Evolutionary conservation across 2,113 vertebrate species (phyloP).

Genomic region (Protomyctophum bolini): DNA sequence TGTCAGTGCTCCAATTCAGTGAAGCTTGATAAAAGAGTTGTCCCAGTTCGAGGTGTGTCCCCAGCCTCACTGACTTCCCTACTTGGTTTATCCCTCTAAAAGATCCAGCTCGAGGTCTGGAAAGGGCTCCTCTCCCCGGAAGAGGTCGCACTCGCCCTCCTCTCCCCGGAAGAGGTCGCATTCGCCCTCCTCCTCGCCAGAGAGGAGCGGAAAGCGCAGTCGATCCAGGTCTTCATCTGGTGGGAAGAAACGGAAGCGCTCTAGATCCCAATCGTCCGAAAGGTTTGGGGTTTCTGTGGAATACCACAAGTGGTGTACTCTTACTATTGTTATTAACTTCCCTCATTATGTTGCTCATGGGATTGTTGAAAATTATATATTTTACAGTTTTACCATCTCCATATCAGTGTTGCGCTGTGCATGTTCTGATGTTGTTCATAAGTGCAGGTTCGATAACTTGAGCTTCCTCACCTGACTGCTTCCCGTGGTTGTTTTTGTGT

Average conservation of each 20-base stretch:
- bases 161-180: constrained; percentile 93
- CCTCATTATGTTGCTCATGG: constrained; percentile 50
- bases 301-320: constrained; percentile 89
- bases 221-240: constrained; percentile 96
- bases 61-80: constrained; percentile 71
- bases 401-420: constrained; percentile 10
- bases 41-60: constrained; percentile 15
- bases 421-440: constrained; percentile 24
- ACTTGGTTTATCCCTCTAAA: constrained; percentile 92
- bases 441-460: background rate
- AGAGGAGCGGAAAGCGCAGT: constrained; percentile 93
- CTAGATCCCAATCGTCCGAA: constrained; percentile 98
- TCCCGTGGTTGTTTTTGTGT: constrained; percentile 74
- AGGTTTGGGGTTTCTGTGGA: constrained; percentile 99
- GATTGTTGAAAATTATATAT: constrained; percentile 32
- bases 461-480: constrained; percentile 55
- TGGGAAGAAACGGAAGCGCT: constrained; percentile 96
- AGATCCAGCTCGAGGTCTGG: constrained; percentile 99
- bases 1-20: constrained; percentile 30
- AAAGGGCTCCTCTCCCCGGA: constrained; percentile 92
- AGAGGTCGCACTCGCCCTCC: constrained; percentile 92
- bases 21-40: constrained; percentile 64
- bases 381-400: constrained; percentile 14
- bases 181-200: constrained; percentile 92
- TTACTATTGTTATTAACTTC: constrained; percentile 60